These are phyloP conservation scores for Sitta carolinensis DNA, from an alignment of 2,797 vertebrate species.

Conservation along the genomic window DNA sequence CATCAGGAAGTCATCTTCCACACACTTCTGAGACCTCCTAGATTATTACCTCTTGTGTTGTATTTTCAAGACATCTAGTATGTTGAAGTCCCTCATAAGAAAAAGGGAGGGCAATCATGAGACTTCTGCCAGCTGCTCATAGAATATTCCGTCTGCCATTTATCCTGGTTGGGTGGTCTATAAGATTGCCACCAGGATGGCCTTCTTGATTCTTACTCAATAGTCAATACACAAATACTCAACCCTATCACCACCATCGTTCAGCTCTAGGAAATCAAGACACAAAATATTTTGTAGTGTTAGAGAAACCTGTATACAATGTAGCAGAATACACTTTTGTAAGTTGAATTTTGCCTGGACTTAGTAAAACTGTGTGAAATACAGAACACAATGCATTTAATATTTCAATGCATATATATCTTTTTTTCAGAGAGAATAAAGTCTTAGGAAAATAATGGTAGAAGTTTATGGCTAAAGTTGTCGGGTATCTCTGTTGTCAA, in stretches of 20 bases:
- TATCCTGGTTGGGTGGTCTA: fast-evolving
- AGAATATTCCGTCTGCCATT: neutral
- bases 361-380: neutral
- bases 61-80: neutral
- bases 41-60: neutral
- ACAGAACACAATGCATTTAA: neutral
- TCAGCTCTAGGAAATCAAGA: neutral
- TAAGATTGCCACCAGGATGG: neutral
- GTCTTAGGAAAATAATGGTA: neutral
- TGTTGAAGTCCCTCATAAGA: neutral
- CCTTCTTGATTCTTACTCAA: neutral
- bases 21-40: neutral
- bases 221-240: neutral
- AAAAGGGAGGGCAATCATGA: neutral
- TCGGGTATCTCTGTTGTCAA: neutral
- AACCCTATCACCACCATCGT: neutral
- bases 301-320: neutral
- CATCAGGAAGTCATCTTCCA: neutral
- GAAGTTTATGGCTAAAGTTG: neutral
- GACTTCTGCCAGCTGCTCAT: neutral
- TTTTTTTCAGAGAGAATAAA: neutral
- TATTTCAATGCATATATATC: neutral
- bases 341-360: neutral
- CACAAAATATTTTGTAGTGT: neutral
- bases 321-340: neutral